Evolutionary conservation across 2,113 vertebrate species (phyloP), one percentile per base, ranked within the genome.

Genomic region (Dascyllus trimaculatus): DNA sequence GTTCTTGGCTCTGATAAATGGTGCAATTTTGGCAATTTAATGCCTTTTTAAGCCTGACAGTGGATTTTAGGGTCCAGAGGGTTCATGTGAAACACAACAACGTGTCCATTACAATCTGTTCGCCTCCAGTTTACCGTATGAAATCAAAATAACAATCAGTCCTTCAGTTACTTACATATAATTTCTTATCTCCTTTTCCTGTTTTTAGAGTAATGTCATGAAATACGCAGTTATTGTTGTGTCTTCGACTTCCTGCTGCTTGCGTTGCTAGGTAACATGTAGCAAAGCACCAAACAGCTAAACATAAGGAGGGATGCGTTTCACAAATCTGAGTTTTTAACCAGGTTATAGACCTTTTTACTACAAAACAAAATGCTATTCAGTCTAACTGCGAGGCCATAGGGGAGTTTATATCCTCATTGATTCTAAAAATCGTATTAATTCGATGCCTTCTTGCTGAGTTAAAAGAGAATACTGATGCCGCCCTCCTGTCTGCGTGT

Each of bases 61-160:
- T 35, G 32, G 32, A 35, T 35, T 8, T 10, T 35, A 8, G 32
- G 32, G 29, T 5, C 6, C 29, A 29, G 29, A 29, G 29, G 7
- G 32, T 35, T 35, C 32, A 5, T 2, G 21, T 56, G 2, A 26
- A 56, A 56, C 11, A 11, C 25, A 56, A 25, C 18, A 22, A 54
- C 21, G 11, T 66, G 21, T 29, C 17, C 5, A 57, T 45, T 62
- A 43, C 19, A 52, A 46, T 67, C 25, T 15, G 57, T 61, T 83
- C 52, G 48, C 32, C 58, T 17, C 29, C 68, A 15, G 52, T 38
- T 38, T 24, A 52, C 25, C 51, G 40, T 40, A 19, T 53, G 4
- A 19, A 48, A 46, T 60, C 29, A 69, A 35, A 71, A 59, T 54
- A 19, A 29, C 29, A 1, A 13, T 11, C 40, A 15, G 40, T 35